Evolutionary conservation across 1,140 invertebrate genomes (phyloP).

Genomic region (Latrodectus geometricus): DNA sequence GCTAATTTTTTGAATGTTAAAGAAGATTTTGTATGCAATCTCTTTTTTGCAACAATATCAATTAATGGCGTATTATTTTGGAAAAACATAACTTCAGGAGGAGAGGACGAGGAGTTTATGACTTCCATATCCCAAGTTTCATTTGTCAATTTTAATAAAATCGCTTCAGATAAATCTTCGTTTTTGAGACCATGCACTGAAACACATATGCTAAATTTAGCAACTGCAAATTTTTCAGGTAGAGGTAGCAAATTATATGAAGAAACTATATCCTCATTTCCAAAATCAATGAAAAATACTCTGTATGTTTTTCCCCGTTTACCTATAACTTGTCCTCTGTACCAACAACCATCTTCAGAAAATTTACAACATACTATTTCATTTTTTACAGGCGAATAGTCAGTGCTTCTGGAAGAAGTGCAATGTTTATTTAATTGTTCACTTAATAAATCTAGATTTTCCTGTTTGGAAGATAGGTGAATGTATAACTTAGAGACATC

Average conservation of each 20-base stretch:
- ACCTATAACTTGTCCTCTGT: constrained; percentile 27
- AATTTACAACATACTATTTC: constrained; percentile 47
- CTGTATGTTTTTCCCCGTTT: neutral
- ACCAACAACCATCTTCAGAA: constrained; percentile 32
- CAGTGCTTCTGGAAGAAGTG: neutral
- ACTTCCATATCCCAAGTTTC: constrained; percentile 33
- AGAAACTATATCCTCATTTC: constrained; percentile 17
- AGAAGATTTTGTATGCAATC: neutral
- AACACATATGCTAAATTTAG: constrained; percentile 26
- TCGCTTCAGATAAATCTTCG: neutral
- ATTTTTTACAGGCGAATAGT: constrained; percentile 9
- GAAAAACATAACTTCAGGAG: constrained; percentile 21
- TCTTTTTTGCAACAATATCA: neutral
- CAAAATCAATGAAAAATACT: constrained; percentile 47
- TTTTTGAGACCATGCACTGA: constrained; percentile 15
- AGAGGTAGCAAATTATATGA: neutral
- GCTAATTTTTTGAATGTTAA: neutral
- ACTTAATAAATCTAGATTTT: neutral
- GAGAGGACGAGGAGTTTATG: neutral
- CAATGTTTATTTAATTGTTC: constrained; percentile 11
- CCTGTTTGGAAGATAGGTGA: neutral
- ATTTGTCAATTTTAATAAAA: neutral
- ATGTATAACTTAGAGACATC: too few species aligned
- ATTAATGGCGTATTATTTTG: neutral
- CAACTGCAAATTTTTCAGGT: neutral